A percentile compares a stretch with the other conserved stretches of the same genome.
Evolutionary conservation across 2,888 invertebrate genomes (phyloP).

Genomic region (Morpho helenor): DNA sequence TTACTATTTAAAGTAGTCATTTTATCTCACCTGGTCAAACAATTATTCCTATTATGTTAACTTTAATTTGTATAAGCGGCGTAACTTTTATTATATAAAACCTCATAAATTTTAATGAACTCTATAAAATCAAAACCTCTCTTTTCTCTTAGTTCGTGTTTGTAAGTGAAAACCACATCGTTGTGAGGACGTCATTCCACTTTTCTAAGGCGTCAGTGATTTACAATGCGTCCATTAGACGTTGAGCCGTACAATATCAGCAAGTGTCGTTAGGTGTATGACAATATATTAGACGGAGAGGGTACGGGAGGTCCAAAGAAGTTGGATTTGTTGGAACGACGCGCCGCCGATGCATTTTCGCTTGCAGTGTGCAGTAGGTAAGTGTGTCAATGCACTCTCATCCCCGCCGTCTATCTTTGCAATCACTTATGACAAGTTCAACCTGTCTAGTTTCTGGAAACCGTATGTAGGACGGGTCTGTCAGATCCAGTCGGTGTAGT

Average conservation of each 20-base stretch:
- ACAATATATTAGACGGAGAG: constrained; percentile 25
- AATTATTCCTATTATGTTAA: too few species aligned
- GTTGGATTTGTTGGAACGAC: constrained; percentile 56
- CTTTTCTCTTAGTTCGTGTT: constrained; percentile 62
- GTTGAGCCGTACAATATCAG: constrained; percentile 42
- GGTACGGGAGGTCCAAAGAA: constrained; percentile 44
- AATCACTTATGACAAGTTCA: constrained; percentile 70
- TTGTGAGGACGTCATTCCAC: constrained; percentile 74
- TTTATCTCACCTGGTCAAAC: too few species aligned
- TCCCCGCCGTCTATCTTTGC: constrained; percentile 57
- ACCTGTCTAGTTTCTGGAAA: constrained; percentile 47
- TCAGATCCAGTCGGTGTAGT: constrained; percentile 15
- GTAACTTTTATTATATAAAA: background rate
- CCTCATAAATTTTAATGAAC: background rate
- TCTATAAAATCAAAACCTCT: constrained; percentile 33
- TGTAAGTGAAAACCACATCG: constrained; percentile 72
- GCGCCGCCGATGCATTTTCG: constrained; percentile 66
- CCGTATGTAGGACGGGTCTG: constrained; percentile 27
- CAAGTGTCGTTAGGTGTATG: constrained; percentile 33
- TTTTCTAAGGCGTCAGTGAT: constrained; percentile 72
- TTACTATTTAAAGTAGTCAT: too few species aligned
- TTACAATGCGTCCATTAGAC: constrained; percentile 49
- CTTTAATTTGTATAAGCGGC: background rate
- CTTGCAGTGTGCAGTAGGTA: constrained; percentile 73
- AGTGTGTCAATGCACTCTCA: constrained; percentile 76